Evolutionary conservation across 2,888 invertebrate species (phyloP).

Genomic region (Himalopsyche tibetana): DNA sequence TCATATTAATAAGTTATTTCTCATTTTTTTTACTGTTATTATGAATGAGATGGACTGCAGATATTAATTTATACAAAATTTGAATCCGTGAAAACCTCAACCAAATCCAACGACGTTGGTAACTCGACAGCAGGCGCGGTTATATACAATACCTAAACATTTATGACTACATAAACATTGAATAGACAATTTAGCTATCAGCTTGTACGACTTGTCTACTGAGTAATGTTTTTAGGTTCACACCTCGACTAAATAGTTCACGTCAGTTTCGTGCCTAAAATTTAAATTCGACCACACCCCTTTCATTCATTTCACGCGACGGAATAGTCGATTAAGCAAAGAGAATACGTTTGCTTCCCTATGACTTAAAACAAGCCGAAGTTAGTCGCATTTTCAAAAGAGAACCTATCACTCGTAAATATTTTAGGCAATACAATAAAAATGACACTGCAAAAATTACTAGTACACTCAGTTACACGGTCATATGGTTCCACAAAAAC

Average conservation of each 20-base stretch:
- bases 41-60: too few relatives aligned
- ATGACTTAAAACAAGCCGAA: constrained; percentile 11
- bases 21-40: too few relatives aligned
- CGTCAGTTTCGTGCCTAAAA: constrained; percentile 55
- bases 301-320: constrained; percentile 55
- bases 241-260: constrained; percentile 57
- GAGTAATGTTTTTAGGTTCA: constrained; percentile 39
- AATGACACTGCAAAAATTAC: too few relatives aligned
- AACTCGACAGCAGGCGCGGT: too few relatives aligned
- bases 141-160: background rate
- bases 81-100: too few relatives aligned
- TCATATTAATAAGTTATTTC: too few relatives aligned
- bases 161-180: too few relatives aligned
- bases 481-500: too few relatives aligned
- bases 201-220: constrained; percentile 1
- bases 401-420: background rate
- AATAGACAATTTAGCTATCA: background rate
- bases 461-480: too few relatives aligned
- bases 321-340: constrained; percentile 53
- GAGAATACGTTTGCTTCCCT: constrained; percentile 44
- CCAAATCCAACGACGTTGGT: too few relatives aligned
- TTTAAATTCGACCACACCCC: constrained; percentile 56
- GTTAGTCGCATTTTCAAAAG: background rate
- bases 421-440: too few relatives aligned
- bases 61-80: too few relatives aligned